Evolutionary conservation across 2,113 vertebrate genomes (phyloP).

Genomic region (Podilymbus podiceps): DNA sequence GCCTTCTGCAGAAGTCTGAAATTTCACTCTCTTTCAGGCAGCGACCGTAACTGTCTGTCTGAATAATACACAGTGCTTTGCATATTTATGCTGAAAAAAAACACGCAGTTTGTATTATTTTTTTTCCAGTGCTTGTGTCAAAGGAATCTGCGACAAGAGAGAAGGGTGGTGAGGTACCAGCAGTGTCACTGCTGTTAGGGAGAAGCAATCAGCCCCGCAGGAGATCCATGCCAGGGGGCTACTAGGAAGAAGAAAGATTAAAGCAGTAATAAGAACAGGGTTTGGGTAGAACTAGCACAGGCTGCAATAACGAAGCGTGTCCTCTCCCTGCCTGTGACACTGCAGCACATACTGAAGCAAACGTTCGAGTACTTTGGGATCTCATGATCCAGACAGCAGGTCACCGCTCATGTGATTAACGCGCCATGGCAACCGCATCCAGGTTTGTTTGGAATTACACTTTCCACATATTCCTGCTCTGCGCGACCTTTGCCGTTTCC

Average conservation of each 20-base stretch:
- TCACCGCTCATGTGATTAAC: background rate
- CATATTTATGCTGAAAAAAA: background rate
- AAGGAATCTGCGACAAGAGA: background rate
- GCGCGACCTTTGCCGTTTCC: background rate
- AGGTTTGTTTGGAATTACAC: background rate
- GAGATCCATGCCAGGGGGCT: background rate
- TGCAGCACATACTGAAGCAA: background rate
- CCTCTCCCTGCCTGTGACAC: background rate
- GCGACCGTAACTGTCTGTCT: background rate
- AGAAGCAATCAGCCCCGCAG: background rate
- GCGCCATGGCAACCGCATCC: background rate
- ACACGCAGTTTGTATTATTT: background rate
- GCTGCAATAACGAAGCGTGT: fast-evolving
- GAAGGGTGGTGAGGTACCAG: background rate
- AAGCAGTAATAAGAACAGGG: background rate
- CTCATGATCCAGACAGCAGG: background rate
- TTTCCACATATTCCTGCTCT: background rate
- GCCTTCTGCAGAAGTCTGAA: background rate
- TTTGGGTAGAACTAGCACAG: background rate
- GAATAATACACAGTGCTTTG: background rate
- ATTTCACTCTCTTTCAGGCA: background rate
- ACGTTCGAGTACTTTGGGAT: background rate
- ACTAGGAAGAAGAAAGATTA: background rate
- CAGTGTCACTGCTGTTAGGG: background rate
- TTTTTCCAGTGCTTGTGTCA: too few relatives aligned